Conservation (phyloP, 2,888 invertebrate genomes). For the Harpalus rubripes region DNA sequence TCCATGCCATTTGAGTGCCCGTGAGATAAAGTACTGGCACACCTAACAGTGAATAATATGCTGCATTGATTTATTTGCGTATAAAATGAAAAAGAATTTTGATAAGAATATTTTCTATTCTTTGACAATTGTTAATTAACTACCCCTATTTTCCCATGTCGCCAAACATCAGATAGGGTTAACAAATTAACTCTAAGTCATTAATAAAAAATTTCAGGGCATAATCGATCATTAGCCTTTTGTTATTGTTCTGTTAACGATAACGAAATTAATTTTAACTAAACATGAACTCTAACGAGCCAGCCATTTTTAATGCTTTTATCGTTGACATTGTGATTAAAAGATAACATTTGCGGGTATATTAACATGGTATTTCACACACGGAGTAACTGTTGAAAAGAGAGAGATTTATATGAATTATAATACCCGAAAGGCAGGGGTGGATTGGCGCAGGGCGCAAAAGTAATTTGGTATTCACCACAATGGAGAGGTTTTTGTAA, state of each 20-base stretch:
- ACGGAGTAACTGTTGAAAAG: neutral
- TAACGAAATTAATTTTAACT: constrained; percentile 44
- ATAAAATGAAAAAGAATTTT: no score
- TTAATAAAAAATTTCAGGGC: constrained; percentile 24
- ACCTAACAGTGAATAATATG: no score
- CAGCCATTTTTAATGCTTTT: constrained; percentile 35
- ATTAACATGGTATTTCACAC: neutral
- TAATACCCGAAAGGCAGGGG: neutral
- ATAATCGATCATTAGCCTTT: constrained; percentile 44
- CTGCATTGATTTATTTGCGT: no score
- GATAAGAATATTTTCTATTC: no score
- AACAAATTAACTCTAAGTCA: constrained; percentile 31
- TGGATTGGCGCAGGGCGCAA: neutral
- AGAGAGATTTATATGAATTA: neutral
- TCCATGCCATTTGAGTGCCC: no score
- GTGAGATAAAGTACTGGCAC: no score
- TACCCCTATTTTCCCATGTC: neutral
- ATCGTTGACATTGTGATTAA: constrained; percentile 44
- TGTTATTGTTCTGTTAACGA: constrained; percentile 52
- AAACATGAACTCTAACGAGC: constrained; percentile 34
- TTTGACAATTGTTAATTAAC: no score
- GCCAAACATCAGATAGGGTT: neutral
- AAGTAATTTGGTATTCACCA: neutral
- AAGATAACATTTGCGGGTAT: constrained; percentile 17
- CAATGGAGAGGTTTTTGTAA: neutral